A percentile compares a stretch with the other conserved stretches of the same genome.
Conservation (phyloP, 2,888 invertebrate species). For the Trachelus iudaicus region DNA sequence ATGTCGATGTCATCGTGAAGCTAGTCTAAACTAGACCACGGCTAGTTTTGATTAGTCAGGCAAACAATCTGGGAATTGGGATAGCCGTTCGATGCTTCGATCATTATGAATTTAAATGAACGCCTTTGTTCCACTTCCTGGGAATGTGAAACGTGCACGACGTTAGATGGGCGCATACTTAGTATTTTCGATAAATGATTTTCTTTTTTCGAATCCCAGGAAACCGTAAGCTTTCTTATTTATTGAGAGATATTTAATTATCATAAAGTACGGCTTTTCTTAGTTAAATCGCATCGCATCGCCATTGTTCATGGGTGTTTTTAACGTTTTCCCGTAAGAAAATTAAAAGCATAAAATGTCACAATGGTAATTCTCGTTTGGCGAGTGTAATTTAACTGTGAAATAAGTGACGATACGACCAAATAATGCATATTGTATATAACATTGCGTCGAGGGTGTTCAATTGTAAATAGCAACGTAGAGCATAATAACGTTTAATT, state of each 20-base stretch:
- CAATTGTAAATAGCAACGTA: constrained; percentile 31
- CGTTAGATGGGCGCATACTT: background rate
- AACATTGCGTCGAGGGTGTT: constrained; percentile 24
- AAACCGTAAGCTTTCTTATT: background rate
- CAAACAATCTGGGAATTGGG: background rate
- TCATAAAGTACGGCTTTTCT: background rate
- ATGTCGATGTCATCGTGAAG: background rate
- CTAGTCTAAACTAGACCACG: background rate
- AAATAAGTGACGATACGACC: constrained; percentile 21
- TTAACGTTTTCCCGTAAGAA: background rate
- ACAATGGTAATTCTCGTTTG: background rate
- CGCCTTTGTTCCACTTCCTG: background rate
- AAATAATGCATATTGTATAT: constrained; percentile 37
- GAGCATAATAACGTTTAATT: constrained; percentile 23
- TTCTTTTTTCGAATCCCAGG: background rate
- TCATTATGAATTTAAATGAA: background rate
- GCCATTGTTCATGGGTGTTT: background rate
- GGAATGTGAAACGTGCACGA: background rate
- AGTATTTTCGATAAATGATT: background rate
- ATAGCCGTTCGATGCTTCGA: background rate
- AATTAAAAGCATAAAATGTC: background rate
- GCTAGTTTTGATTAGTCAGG: background rate
- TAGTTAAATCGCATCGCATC: background rate
- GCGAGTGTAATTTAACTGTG: background rate
- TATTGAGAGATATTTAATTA: background rate